Base-by-base conservation (phyloP, 2,888 invertebrate species). In the Eupithecia subfuscata region DNA sequence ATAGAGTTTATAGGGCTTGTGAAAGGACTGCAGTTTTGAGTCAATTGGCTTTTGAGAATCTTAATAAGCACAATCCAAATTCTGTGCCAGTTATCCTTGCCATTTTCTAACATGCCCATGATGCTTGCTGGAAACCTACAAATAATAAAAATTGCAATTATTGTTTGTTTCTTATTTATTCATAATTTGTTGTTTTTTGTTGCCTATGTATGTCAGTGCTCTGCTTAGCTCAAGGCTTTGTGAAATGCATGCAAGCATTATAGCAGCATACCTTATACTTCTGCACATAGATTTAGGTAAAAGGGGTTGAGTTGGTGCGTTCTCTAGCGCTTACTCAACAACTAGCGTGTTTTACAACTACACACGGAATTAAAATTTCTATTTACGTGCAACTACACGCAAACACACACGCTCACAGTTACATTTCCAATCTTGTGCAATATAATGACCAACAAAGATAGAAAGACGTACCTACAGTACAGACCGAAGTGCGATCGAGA, bases 1-100 rank as follows among this genome's bases (percentile, higher is more conserved):
- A 97, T 93, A 40, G 95, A 95, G 84, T 97, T 97, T 16, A 97
- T 96, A 2, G 96, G 94, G 25, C 93, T 94, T 52, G 95, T 95
- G 60, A 82, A 79, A 34, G 90, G 89, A 60, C 78, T 82, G 52
- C 76, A 78, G 12, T 77, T 82, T 65, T 83, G 85, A 25, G 93
- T 93, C 48, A 93, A 85, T 84, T 92, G 89, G 73, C 82, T 82
- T 81, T 96, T 96, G 30, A 96, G 89, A 2, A 97, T 89, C 83
- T 93, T 94, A 25, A 96, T 93, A 70, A 96, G 93, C 67, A 95
- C 84, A 52, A 95, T 95, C 96, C 97, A 97, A 37, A 96, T 87
- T 78, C 92, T 90, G 77, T 95, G 90, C 97, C 97, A 97, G 75
- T 92, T 89, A 8, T 89, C 81, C 81, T 94, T 94, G 1, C 90